phyloP scores from a whole-genome alignment of 2,888 invertebrate genomes.

The Macrosiphum euphorbiae region DNA sequence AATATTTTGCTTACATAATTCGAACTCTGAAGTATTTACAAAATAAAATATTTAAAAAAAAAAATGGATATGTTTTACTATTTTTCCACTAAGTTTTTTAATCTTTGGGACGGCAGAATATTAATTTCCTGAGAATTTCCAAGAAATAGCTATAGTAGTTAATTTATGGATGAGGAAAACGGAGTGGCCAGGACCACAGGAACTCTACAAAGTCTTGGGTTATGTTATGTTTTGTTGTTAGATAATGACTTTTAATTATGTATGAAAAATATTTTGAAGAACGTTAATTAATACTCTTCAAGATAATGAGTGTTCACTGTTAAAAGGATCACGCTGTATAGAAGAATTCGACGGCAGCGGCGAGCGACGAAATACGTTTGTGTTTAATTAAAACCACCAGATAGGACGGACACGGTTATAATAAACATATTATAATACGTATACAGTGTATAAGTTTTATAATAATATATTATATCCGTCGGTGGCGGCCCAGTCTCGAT shows the following conservation, averaged over 20 bases:
- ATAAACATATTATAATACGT: background rate
- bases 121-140: background rate
- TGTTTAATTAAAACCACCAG: constrained; percentile 33
- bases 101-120: background rate
- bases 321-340: background rate
- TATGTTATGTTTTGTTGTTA: background rate
- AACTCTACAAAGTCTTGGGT: background rate
- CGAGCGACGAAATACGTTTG: background rate
- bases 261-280: background rate
- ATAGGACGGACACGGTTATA: background rate
- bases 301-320: background rate
- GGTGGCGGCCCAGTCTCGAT: constrained; percentile 14
- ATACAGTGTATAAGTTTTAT: background rate
- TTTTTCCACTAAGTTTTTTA: background rate
- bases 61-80: background rate
- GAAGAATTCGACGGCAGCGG: background rate
- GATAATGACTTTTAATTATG: background rate
- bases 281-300: background rate
- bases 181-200: background rate
- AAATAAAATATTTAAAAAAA: background rate
- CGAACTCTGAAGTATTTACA: background rate
- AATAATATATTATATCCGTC: constrained; percentile 20
- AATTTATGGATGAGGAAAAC: background rate
- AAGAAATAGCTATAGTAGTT: background rate
- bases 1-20: background rate